Evolutionary conservation across 2,888 invertebrate species (phyloP), one percentile per base, ranked within the genome.

Genomic region (Seira ritae): DNA sequence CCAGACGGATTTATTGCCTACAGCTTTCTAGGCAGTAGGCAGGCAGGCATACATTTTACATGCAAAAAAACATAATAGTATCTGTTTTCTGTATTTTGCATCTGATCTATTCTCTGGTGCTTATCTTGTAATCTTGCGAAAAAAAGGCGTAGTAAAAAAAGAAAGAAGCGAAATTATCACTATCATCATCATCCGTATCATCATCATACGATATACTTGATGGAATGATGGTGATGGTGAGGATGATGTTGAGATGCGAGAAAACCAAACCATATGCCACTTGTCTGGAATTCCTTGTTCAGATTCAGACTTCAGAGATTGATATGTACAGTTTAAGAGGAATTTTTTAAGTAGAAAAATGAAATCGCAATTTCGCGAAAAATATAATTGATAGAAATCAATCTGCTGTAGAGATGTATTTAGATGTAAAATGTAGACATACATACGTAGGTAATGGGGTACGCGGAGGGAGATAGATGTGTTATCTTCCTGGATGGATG

Each of bases 1-100:
- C 76, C 81, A 82, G 81, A 82, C 81, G 71, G 50, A 76, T 82
- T 82, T 82, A 82, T 82, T 76, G 60, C 75, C 70, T 77, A 69
- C 76, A 76, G 31, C 76, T 68, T 31, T 50, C 17, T 60, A 55
- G 31, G 55, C 46, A 68, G 17, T 19, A 60, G 22, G 31, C 22
- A 2, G n/a, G n/a, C n/a, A n/a, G n/a, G n/a, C n/a, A n/a, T n/a
- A n/a, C n/a, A n/a, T n/a, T n/a, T n/a, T n/a, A n/a, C n/a, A n/a
- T n/a, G n/a, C n/a, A n/a, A n/a, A n/a, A n/a, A n/a, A n/a, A n/a
- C n/a, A n/a, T n/a, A n/a, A n/a, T n/a, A n/a, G n/a, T n/a, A n/a
- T n/a, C n/a, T n/a, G n/a, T n/a, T n/a, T n/a, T n/a, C n/a, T n/a
- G n/a, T n/a, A n/a, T n/a, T n/a, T n/a, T n/a, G n/a, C n/a, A n/a